Conservation (phyloP, 2,113 vertebrate genomes). For the Thalassarche chlororhynchos region DNA sequence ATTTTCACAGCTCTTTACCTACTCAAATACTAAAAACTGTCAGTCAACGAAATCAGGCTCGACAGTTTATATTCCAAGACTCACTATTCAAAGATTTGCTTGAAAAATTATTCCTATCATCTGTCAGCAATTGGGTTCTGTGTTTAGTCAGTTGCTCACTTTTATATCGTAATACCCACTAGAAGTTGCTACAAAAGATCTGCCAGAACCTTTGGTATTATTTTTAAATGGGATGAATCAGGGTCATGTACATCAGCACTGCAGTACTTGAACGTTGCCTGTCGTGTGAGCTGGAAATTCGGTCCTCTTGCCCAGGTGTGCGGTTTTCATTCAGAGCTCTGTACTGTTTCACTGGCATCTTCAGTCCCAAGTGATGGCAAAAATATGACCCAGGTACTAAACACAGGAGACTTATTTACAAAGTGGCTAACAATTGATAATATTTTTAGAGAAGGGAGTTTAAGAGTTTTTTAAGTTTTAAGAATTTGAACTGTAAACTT, state of each 20-base stretch:
- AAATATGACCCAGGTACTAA: background rate
- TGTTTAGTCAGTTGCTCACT: conserved; percentile 64
- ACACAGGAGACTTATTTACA: background rate
- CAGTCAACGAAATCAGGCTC: conserved; percentile 66
- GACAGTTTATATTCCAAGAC: conserved; percentile 44
- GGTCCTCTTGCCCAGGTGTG: background rate
- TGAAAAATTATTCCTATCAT: conserved; percentile 63
- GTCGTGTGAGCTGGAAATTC: background rate
- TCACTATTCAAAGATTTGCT: conserved; percentile 52
- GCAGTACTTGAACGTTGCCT: background rate
- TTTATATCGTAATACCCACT: conserved; percentile 26
- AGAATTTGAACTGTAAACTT: background rate
- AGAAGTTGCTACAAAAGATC: conserved; percentile 10
- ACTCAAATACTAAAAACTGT: conserved; percentile 73
- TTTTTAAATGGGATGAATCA: background rate
- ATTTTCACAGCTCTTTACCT: conserved; percentile 71
- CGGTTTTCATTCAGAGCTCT: background rate
- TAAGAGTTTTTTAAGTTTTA: background rate
- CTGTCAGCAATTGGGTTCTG: conserved; percentile 21
- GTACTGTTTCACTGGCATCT: background rate
- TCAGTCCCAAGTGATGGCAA: background rate
- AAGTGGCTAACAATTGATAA: background rate
- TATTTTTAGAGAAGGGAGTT: background rate
- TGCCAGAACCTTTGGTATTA: background rate
- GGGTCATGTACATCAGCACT: background rate